phyloP scores from a whole-genome alignment of 2,797 vertebrate genomes.

The Neoniphon sammara region DNA sequence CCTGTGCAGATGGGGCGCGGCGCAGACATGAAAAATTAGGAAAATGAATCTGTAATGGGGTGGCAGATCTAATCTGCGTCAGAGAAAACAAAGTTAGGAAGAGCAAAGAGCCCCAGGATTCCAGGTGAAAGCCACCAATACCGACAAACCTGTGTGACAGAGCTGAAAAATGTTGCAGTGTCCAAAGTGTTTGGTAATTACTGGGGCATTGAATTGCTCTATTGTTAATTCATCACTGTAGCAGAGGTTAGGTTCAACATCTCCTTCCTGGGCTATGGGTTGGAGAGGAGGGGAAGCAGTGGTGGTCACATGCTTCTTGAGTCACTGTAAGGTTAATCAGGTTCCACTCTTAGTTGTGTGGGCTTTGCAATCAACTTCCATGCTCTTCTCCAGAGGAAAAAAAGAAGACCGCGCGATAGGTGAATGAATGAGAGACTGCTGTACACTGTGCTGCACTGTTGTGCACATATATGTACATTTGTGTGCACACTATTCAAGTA shows the following conservation, averaged over 20 bases:
- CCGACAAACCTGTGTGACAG: constrained; percentile 91
- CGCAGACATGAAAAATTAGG: constrained; percentile 99
- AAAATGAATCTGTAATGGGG: constrained; percentile 99
- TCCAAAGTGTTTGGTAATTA: constrained; percentile 99
- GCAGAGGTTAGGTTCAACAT: constrained; percentile 97
- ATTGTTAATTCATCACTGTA: constrained; percentile 99
- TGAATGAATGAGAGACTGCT: constrained; percentile 35
- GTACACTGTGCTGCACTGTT: not conserved
- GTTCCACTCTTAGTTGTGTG: constrained; percentile 90
- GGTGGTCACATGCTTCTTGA: constrained; percentile 86
- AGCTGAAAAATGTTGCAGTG: constrained; percentile 98
- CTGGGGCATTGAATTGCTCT: constrained; percentile 97
- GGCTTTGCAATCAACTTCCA: constrained; percentile 84
- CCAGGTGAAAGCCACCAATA: constrained; percentile 89
- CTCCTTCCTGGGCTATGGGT: constrained; percentile 92
- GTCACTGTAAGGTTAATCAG: constrained; percentile 99
- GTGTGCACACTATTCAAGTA: constrained; percentile 25
- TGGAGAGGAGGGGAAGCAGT: constrained; percentile 87
- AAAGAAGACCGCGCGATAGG: constrained; percentile 46
- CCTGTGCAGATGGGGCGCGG: constrained; percentile 99
- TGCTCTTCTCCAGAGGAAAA: constrained; percentile 32
- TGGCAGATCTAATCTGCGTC: constrained; percentile 99
- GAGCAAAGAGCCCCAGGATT: constrained; percentile 92
- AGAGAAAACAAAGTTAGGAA: constrained; percentile 99
- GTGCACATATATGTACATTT: not conserved